Percentiles rank a stretch among this genome's conserved stretches.
These are phyloP conservation scores for Ginglymostoma cirratum DNA, from an alignment of 2,113 vertebrate species.

Conservation along the genomic window DNA sequence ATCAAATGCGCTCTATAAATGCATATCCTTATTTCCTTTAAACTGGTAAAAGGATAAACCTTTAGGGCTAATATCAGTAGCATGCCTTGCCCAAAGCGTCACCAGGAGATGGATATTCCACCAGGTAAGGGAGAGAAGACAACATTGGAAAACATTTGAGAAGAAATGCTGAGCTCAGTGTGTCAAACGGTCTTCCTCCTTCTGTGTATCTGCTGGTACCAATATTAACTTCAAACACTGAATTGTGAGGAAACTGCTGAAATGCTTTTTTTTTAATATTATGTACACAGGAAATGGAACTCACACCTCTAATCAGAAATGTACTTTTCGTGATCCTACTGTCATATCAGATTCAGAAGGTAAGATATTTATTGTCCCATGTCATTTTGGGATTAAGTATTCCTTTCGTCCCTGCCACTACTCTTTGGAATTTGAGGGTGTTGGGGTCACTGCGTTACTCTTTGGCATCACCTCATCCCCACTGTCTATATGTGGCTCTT, in stretches of 20 bases:
- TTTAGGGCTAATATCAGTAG: not conserved
- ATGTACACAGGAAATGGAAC: not conserved
- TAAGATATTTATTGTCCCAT: not conserved
- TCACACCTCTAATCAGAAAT: not conserved
- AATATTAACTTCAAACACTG: not conserved
- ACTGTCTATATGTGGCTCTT: not conserved
- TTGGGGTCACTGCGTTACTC: no score
- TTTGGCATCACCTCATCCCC: not conserved
- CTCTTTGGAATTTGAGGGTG: not conserved
- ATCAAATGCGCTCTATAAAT: not conserved
- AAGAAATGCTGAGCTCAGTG: not conserved
- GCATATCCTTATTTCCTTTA: not conserved
- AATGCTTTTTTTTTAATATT: not conserved
- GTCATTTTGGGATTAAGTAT: not conserved
- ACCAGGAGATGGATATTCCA: not conserved
- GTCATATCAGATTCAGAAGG: not conserved
- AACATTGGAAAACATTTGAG: not conserved
- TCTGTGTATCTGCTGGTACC: not conserved
- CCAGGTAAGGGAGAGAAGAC: not conserved
- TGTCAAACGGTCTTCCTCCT: not conserved
- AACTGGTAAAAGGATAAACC: not conserved
- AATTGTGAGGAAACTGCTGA: no score
- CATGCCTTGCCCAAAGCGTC: not conserved
- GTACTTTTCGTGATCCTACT: not conserved
- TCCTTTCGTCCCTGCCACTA: not conserved